Conservation (phyloP, 2,888 invertebrate species). For the Dinocampus coccinellae region DNA sequence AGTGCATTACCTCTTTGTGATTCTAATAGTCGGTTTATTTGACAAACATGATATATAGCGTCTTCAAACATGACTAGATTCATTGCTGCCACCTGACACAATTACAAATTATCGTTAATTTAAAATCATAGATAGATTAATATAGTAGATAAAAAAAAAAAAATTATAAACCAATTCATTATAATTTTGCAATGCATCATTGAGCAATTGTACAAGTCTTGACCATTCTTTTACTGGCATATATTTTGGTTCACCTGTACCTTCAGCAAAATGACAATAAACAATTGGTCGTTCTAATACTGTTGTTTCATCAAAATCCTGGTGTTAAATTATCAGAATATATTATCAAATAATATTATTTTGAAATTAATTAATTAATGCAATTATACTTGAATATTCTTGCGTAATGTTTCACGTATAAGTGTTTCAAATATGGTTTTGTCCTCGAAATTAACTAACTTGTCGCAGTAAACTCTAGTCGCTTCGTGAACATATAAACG, state of each 20-base stretch:
- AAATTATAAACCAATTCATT: constrained; percentile 80
- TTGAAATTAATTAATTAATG: not conserved
- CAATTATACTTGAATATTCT: constrained; percentile 76
- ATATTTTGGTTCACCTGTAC: constrained; percentile 92
- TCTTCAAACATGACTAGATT: constrained; percentile 95
- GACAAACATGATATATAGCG: constrained; percentile 92
- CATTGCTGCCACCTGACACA: constrained; percentile 81
- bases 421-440: constrained; percentile 81
- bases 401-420: constrained; percentile 82
- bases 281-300: constrained; percentile 85
- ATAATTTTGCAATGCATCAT: constrained; percentile 86
- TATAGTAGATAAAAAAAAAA: constrained; percentile 4
- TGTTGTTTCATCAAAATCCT: constrained; percentile 81
- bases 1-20: constrained; percentile 92
- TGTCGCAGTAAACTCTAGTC: constrained; percentile 91
- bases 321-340: constrained; percentile 35
- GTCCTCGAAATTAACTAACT: constrained; percentile 78
- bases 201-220: constrained; percentile 79
- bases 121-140: not conserved
- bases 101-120: not conserved
- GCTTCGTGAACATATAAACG: constrained; percentile 93
- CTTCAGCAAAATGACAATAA: constrained; percentile 92
- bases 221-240: constrained; percentile 82
- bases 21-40: constrained; percentile 93
- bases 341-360: not conserved